These are phyloP conservation scores for Numenius phaeopus DNA, from an alignment of 2,797 vertebrate genomes.

Conservation along the genomic window DNA sequence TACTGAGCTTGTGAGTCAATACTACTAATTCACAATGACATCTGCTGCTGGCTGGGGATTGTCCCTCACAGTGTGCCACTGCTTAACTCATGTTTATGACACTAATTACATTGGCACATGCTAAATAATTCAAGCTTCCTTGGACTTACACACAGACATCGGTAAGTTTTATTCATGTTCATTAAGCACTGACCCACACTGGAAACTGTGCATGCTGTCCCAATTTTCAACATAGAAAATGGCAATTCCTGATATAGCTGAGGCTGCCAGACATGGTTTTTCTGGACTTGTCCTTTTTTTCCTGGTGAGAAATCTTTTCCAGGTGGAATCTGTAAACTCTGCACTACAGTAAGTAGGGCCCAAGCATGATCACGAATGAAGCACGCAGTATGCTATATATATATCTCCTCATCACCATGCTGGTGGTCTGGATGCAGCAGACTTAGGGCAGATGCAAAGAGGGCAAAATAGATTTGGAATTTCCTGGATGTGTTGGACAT, in stretches of 20 bases:
- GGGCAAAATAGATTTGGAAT: neutral
- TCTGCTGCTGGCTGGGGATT: constrained; percentile 21
- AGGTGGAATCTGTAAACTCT: neutral
- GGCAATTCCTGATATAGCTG: neutral
- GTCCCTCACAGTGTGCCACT: neutral
- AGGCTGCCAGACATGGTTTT: neutral
- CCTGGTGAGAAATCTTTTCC: neutral
- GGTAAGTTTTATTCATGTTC: neutral
- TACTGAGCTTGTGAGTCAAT: neutral
- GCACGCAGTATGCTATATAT: no score
- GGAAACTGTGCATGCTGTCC: neutral
- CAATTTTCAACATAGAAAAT: neutral
- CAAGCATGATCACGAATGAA: neutral
- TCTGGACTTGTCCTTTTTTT: neutral
- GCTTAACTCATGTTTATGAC: constrained; percentile 6
- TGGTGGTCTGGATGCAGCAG: neutral
- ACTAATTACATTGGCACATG: neutral
- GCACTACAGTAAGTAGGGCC: neutral
- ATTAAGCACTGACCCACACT: neutral
- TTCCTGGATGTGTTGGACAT: neutral
- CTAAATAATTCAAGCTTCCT: constrained; percentile 49
- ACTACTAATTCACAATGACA: constrained; percentile 21
- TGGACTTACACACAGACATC: neutral
- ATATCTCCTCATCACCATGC: neutral
- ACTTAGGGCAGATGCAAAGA: neutral